Conservation (phyloP, 2,888 invertebrate genomes). For the Julus scanicus region DNA sequence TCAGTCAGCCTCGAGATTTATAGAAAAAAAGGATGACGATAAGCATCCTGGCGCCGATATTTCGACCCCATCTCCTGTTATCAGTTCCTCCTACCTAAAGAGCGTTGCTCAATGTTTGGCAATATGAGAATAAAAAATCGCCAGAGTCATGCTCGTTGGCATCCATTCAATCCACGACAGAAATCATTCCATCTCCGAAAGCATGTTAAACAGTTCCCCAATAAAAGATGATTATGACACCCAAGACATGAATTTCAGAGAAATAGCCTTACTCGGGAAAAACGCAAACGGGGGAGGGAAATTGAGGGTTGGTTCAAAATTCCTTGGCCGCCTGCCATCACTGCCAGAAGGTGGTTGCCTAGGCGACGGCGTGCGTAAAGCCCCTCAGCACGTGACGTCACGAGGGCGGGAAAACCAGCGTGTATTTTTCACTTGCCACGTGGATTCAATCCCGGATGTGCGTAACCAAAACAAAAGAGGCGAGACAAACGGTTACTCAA, state of each 20-base stretch:
- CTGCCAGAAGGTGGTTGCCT: neutral
- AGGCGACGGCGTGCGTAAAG: conserved; percentile 35
- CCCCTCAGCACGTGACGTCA: neutral
- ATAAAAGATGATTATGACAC: conserved; percentile 13
- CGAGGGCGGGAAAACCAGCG: conserved; percentile 18
- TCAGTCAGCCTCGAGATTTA: neutral
- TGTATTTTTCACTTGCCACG: neutral
- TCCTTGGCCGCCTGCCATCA: conserved; percentile 5
- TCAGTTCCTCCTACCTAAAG: neutral
- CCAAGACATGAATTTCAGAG: neutral
- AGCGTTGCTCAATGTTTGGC: conserved; percentile 10
- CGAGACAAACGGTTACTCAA: neutral
- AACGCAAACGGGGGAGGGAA: neutral
- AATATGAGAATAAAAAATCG: neutral
- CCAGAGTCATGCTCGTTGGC: neutral
- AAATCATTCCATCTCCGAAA: neutral
- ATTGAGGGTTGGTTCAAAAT: neutral
- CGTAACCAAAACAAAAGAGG: conserved; percentile 13
- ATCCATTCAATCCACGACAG: neutral
- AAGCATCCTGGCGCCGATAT: conserved; percentile 14
- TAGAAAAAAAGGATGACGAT: neutral
- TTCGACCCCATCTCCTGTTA: neutral
- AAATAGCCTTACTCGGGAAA: conserved; percentile 5
- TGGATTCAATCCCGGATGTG: neutral
- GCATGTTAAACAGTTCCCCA: conserved; percentile 14